Percentiles rank a stretch among this genome's conserved stretches.
phyloP scores from a whole-genome alignment of 2,113 vertebrate genomes.

The Neotoma lepida region DNA sequence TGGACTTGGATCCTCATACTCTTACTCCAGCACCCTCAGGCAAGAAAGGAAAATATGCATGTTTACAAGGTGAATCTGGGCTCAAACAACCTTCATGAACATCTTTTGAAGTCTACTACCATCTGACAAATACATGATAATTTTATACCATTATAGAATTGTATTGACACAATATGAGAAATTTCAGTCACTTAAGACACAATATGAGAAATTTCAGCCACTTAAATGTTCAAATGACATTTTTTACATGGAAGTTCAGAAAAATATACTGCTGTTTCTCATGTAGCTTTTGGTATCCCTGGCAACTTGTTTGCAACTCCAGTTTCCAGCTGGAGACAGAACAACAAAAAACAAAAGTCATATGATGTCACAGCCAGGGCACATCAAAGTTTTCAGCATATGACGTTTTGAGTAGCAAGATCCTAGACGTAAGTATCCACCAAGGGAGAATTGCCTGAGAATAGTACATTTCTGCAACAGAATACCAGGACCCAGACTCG shows the following conservation, averaged over 20 bases:
- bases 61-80: background rate
- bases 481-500: background rate
- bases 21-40: background rate
- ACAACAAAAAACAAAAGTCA: background rate
- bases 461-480: background rate
- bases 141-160: background rate
- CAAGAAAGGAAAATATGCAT: background rate
- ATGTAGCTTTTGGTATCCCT: background rate
- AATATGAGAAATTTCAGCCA: background rate
- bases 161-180: background rate
- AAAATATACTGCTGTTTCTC: background rate
- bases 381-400: background rate
- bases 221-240: background rate
- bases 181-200: background rate
- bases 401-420: background rate
- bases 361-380: background rate
- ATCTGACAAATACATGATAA: background rate
- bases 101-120: background rate
- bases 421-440: background rate
- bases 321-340: background rate
- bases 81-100: background rate
- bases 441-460: conserved; percentile 5
- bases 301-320: background rate
- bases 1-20: background rate
- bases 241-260: background rate